Evolutionary conservation across 2,113 vertebrate genomes (phyloP).

Genomic region (Chloebia gouldiae): DNA sequence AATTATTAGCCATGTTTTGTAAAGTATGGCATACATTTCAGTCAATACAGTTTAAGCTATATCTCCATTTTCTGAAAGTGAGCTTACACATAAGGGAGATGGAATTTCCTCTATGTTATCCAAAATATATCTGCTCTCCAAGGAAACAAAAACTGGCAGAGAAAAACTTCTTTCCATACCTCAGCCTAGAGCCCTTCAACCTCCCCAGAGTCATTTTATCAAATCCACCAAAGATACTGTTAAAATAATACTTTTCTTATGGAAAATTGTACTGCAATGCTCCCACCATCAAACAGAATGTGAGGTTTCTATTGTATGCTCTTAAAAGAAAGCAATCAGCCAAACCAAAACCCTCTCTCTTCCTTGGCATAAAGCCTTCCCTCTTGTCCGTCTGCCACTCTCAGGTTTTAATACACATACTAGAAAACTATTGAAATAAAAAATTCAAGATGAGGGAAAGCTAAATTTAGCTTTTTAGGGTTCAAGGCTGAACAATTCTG

Average conservation of each 20-base stretch:
- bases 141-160: conserved; percentile 29
- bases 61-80: not conserved
- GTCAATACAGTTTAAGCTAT: not conserved
- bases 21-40: not conserved
- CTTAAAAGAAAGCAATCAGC: not conserved
- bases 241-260: not conserved
- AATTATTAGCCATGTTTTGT: not conserved
- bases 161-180: not conserved
- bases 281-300: not conserved
- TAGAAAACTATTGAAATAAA: not conserved
- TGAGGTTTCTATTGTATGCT: not conserved
- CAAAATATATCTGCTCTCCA: conserved; percentile 22
- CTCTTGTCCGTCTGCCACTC: not conserved
- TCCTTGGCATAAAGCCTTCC: not conserved
- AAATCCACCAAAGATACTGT: not conserved
- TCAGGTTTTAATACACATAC: not conserved
- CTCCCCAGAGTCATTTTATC: not conserved
- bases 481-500: not conserved
- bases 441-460: not conserved
- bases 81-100: not conserved
- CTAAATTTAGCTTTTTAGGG: not conserved
- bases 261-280: not conserved
- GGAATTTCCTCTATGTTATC: conserved; percentile 4
- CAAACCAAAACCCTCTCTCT: not conserved
- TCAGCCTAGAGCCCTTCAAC: not conserved